A percentile compares a stretch with the other conserved stretches of the same genome.
phyloP scores from a whole-genome alignment of 2,888 invertebrate genomes.

The Amiota minor region DNA sequence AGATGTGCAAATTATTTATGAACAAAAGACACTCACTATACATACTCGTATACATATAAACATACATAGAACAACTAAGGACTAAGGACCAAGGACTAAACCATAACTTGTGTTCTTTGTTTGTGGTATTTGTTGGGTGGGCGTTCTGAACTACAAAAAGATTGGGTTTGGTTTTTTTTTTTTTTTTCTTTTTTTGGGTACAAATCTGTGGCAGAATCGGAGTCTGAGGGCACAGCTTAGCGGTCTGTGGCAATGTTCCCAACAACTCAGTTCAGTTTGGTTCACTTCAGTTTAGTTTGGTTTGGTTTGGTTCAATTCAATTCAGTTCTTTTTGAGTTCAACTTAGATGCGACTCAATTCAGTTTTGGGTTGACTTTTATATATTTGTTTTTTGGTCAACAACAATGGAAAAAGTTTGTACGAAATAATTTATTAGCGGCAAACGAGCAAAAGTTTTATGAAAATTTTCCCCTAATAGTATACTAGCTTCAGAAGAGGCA shows the following conservation, averaged over 20 bases:
- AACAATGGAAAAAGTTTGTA: constrained; percentile 47
- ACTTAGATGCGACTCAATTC: background rate
- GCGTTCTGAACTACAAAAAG: background rate
- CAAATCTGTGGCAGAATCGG: too few species aligned
- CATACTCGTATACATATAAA: constrained; percentile 44
- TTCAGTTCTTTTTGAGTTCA: too few species aligned
- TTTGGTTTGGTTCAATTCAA: too few species aligned
- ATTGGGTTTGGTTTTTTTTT: background rate
- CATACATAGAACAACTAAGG: constrained; percentile 17
- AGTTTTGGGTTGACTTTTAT: background rate
- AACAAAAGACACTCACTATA: constrained; percentile 60
- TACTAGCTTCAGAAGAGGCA: background rate
- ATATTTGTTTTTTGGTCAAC: constrained; percentile 41
- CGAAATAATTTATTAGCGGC: constrained; percentile 63
- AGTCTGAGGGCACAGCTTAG: constrained; percentile 44
- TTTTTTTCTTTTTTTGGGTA: constrained; percentile 34
- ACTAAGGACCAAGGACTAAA: constrained; percentile 14
- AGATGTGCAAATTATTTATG: constrained; percentile 64
- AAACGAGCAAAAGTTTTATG: constrained; percentile 63
- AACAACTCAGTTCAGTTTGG: background rate
- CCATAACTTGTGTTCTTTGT: constrained; percentile 7
- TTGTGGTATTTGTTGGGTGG: too few species aligned
- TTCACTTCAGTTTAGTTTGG: too few species aligned
- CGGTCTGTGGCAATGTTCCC: constrained; percentile 26
- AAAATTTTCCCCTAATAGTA: constrained; percentile 45